Evolutionary conservation across 2,113 vertebrate genomes (phyloP), one percentile per base, ranked within the genome.

Genomic region (Struthio camelus): DNA sequence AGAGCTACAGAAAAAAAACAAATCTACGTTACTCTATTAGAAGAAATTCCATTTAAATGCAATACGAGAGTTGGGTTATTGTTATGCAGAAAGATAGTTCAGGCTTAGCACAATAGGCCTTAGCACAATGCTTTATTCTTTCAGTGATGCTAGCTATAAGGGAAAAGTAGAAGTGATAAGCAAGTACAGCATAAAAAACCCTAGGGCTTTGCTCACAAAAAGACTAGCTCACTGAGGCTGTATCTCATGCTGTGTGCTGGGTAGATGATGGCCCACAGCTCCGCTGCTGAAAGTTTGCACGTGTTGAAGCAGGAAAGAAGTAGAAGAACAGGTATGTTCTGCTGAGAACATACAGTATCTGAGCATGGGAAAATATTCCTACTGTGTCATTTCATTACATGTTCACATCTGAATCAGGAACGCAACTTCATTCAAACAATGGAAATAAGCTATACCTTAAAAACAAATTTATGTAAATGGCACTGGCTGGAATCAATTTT

Each of bases 51-150:
- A 94, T 81, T 96, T 97, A 95, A 94, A 96, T 92, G 76, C 81
- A 92, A 93, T 59, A 96, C 93, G 89, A 97, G 86, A 97, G 85
- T 94, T 90, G 65, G 64, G 87, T 95, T 96, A 96, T 97, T 89
- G 42, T 75, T 95, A 97, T 88, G 95, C 97, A 97, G 92, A 98
- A 97, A 97, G 95, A 94, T 71, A 98, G 94, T 72, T 94, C 88
- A 97, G 90, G 93, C 93, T 97, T 94, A 97, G 94, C 80, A 97
- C 96, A 98, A 97, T 40, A 96, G 92, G 80, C 89, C 67, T 94
- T 53, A 96, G 86, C 92, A 97, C 90, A 97, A 97, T 88, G 96
- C 95, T 96, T 96, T 89, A 95, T 97, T 97, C 94, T 96, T 97
- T 97, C 96, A 96, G 97, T 89, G 97, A 95, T 59, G 82, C 65